Percentiles rank a stretch among this genome's conserved stretches.
Conservation (phyloP, 2,888 invertebrate genomes). For the Pterobdella sp. region DNA sequence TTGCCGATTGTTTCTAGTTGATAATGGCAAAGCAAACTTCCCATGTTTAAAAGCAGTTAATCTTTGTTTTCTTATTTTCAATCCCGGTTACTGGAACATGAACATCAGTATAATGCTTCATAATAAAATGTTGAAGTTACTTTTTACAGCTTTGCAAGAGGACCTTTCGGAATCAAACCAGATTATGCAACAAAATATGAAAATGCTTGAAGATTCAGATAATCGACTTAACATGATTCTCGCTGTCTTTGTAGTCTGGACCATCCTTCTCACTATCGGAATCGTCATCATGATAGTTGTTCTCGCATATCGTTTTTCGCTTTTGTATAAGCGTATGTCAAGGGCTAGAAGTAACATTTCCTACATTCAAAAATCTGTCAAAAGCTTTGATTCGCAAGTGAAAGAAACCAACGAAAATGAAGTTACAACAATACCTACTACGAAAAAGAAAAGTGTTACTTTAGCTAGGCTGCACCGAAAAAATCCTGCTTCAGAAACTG, state of each 20-base stretch:
- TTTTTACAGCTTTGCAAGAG: slow-evolving; percentile 14
- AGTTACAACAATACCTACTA: not conserved
- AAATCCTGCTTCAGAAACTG: not conserved
- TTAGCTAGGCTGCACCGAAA: not conserved
- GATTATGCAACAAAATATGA: slow-evolving; percentile 5
- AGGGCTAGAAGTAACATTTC: not conserved
- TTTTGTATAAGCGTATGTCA: slow-evolving; percentile 24
- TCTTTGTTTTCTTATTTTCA: too few species aligned
- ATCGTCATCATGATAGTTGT: slow-evolving; percentile 28
- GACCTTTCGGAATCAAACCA: slow-evolving; percentile 10
- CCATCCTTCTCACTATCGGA: slow-evolving; percentile 28
- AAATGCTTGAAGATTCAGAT: slow-evolving; percentile 8
- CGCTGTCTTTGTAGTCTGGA: slow-evolving; percentile 27
- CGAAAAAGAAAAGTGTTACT: not conserved
- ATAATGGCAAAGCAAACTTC: too few species aligned
- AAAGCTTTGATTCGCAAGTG: not conserved
- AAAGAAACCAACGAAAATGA: not conserved
- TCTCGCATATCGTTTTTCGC: slow-evolving; percentile 18
- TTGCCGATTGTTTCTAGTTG: too few species aligned
- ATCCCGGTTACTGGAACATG: not conserved
- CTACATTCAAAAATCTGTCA: not conserved
- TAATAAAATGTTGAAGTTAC: not conserved
- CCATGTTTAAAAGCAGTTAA: too few species aligned
- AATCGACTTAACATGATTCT: slow-evolving; percentile 25
- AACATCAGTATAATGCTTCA: not conserved